Evolutionary conservation across 2,113 vertebrate species (phyloP).

Genomic region (Sarotherodon lohbergeri): DNA sequence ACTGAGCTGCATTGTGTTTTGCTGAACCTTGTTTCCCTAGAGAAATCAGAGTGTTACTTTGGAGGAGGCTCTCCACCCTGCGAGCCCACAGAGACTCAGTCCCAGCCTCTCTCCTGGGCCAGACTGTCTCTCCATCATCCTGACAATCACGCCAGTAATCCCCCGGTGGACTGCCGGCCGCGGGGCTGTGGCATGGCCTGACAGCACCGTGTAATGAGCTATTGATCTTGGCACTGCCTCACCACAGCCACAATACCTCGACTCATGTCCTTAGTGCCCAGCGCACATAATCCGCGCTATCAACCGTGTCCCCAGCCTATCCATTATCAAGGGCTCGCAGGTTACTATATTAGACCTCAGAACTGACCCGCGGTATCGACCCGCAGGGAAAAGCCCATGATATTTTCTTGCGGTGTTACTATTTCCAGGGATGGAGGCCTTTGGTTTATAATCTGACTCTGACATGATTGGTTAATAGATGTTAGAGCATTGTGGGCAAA

Average conservation of each 20-base stretch:
- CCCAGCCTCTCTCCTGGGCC: not conserved
- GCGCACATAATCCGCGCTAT: constrained; percentile 59
- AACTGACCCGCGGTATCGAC: constrained; percentile 2
- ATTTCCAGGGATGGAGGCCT: not conserved
- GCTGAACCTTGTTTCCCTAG: not conserved
- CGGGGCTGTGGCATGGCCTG: constrained; percentile 15
- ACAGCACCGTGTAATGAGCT: constrained; percentile 68
- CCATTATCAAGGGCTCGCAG: constrained; percentile 40
- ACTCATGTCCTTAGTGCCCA: constrained; percentile 59
- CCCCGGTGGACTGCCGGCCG: constrained; percentile 30
- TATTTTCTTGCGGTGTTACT: constrained; percentile 15
- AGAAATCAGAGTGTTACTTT: constrained; percentile 33
- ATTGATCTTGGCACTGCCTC: constrained; percentile 67
- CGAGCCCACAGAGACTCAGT: not conserved
- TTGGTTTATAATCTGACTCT: constrained; percentile 1
- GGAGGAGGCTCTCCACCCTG: not conserved
- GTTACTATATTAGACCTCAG: constrained; percentile 9
- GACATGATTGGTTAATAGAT: constrained; percentile 26
- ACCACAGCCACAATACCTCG: constrained; percentile 26
- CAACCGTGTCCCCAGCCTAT: constrained; percentile 44
- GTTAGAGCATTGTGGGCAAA: not conserved
- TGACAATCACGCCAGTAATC: constrained; percentile 58
- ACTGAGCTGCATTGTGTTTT: not conserved
- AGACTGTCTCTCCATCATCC: constrained; percentile 35
- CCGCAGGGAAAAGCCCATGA: not conserved